phyloP scores from a whole-genome alignment of 23 tunicate genomes.

The Phallusia fumigata region DNA sequence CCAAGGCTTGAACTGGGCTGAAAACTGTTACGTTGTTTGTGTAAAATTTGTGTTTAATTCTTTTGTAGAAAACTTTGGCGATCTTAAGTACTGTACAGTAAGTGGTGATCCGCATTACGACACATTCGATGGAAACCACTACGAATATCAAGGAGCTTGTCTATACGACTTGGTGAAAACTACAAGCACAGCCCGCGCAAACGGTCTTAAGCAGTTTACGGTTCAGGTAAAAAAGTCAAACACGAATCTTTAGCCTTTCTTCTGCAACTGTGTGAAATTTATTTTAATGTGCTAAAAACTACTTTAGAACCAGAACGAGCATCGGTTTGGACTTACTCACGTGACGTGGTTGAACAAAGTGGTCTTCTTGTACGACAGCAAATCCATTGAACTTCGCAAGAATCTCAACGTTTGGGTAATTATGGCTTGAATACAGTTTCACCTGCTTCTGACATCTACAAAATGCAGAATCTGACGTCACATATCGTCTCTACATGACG shows the following conservation, averaged over 20 bases:
- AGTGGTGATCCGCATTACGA: conserved; percentile 74
- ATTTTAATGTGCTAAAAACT: neutral
- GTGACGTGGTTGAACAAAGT: conserved; percentile 57
- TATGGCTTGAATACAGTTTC: neutral
- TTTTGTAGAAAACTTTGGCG: conserved; percentile 15
- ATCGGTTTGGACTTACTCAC: conserved; percentile 44
- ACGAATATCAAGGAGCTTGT: conserved; percentile 60
- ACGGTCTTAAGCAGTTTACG: conserved; percentile 16
- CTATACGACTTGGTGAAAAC: conserved; percentile 46
- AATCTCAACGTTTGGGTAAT: conserved; percentile 33
- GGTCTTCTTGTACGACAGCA: conserved; percentile 26
- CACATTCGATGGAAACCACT: conserved; percentile 58
- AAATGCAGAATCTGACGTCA: too few species aligned
- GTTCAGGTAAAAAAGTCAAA: conserved; percentile 53
- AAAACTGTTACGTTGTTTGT: too few species aligned
- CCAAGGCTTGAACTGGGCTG: too few species aligned
- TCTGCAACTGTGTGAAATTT: neutral
- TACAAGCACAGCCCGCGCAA: conserved; percentile 2
- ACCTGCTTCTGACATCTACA: too few species aligned
- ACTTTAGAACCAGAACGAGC: conserved; percentile 60
- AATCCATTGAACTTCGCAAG: conserved; percentile 52
- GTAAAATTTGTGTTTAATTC: too few species aligned
- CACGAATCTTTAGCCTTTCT: too few species aligned
- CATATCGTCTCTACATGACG: too few species aligned
- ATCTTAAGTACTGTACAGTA: conserved; percentile 48